Base-by-base conservation (phyloP, 2,888 invertebrate species). In the Rhagium mordax region DNA sequence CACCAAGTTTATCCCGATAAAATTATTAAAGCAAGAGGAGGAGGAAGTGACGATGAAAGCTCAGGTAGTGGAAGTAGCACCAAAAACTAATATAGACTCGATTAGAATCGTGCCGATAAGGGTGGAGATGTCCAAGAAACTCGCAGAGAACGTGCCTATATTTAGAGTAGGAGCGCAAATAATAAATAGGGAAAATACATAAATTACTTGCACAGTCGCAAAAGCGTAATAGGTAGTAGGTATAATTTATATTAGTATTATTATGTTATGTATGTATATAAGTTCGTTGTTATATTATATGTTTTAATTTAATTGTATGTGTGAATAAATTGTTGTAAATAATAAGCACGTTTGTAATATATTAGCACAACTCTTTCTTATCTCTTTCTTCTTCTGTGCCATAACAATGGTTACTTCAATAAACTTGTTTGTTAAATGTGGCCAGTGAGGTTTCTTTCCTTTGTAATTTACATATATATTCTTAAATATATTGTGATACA, bases 81-180 rank as follows among this genome's bases (percentile, higher is more conserved):
- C 86, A 8, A 83, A 81, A 76, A 78, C 79, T 53, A 77, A 74
- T 8, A 70, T 81, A 8, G 84, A 84, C 21, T 82, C 83, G 0
- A 88, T 88, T 15, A 86, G 83, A 82, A 88, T 88, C 55, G 86
- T 84, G 6, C 88, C 88, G 8, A 87, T 88, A 71, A 76, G 77
- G 76, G 83, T 85, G 6, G 84, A 83, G 75, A 84, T 84, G 81
- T 80, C 83, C 4, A 79, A 81, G 62, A 81, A 76, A 65, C 48
- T 82, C 71, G 75, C 78, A 41, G 78, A 79, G 55, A 74, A 71
- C 29, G 66, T 78, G 59, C 76, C 77, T 8, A 48, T 75, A 21
- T 69, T 72, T 48, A 71, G 71, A 65, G 70, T 74, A 59, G 69
- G 10, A 10, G 33, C 16, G 51, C 69, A 48, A 74, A 64, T 47